These are phyloP conservation scores for Melangyna quadrimaculata DNA, from an alignment of 2,888 invertebrate genomes.

Conservation along the genomic window DNA sequence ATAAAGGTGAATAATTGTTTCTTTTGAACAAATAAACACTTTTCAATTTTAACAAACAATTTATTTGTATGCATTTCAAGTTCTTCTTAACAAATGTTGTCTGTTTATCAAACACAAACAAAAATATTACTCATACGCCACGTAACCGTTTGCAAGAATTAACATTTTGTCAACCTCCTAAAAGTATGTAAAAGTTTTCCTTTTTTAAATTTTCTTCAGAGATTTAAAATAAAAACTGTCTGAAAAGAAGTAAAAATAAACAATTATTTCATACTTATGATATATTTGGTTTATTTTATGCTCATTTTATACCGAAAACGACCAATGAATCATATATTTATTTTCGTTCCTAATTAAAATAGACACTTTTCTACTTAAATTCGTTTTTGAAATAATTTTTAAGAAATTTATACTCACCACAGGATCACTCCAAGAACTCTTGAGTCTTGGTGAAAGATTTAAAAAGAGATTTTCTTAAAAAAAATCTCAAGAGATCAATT, in stretches of 20 bases:
- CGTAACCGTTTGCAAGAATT: not conserved
- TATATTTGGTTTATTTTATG: not conserved
- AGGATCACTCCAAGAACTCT: not conserved
- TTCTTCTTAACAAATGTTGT: too few relatives aligned
- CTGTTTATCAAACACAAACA: too few relatives aligned
- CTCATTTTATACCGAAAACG: not conserved
- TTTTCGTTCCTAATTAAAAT: conserved; percentile 23
- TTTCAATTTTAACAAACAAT: too few relatives aligned
- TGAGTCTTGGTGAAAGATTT: too few relatives aligned
- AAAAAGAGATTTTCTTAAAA: conserved; percentile 5
- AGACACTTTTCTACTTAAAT: conserved; percentile 12
- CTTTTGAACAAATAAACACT: too few relatives aligned
- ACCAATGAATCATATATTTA: conserved; percentile 49
- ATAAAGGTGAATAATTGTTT: too few relatives aligned
- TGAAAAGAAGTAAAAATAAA: not conserved
- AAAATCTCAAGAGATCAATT: not conserved
- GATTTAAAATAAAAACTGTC: not conserved
- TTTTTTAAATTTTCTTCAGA: not conserved
- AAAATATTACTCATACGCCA: conserved; percentile 60
- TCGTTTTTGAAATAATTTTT: not conserved
- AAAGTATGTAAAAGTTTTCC: conserved; percentile 38
- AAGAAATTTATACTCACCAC: not conserved
- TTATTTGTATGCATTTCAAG: too few relatives aligned
- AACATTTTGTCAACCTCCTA: conserved; percentile 21
- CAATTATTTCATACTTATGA: not conserved